phyloP scores from a whole-genome alignment of 2,113 vertebrate genomes.

The Pachyramphus minor region DNA sequence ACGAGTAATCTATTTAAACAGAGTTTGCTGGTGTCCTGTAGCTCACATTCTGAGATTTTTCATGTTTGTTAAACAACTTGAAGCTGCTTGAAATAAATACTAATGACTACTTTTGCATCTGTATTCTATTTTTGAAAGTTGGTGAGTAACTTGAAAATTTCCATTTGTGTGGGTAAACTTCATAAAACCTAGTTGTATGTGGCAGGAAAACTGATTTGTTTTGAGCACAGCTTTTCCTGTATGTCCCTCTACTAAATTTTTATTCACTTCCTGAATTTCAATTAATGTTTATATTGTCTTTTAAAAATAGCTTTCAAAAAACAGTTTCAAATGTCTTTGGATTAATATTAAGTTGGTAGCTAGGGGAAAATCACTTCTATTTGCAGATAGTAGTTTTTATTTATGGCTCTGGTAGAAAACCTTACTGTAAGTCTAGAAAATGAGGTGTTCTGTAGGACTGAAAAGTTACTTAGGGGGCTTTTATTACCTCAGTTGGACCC shows the following conservation, averaged over 20 bases:
- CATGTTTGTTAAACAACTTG: conserved; percentile 28
- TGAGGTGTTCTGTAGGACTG: conserved; percentile 44
- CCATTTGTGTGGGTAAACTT: conserved; percentile 49
- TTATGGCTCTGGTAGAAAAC: conserved; percentile 22
- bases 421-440: conserved; percentile 53
- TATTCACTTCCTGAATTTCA: background rate
- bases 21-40: conserved; percentile 61
- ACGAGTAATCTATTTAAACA: conserved; percentile 24
- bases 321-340: background rate
- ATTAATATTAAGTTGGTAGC: conserved; percentile 52
- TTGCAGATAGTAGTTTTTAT: background rate
- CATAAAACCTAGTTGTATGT: conserved; percentile 35
- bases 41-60: conserved; percentile 53
- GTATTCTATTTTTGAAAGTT: conserved; percentile 67
- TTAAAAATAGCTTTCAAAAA: background rate
- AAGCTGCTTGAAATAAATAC: conserved; percentile 68
- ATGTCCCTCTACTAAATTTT: background rate
- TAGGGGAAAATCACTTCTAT: conserved; percentile 57
- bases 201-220: background rate
- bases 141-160: conserved; percentile 60
- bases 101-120: conserved; percentile 51
- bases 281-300: background rate
- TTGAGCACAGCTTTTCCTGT: conserved; percentile 55
- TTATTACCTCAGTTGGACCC: conserved; percentile 29
- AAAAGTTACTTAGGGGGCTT: background rate